phyloP scores from a whole-genome alignment of 2,888 invertebrate species.

The Cephalotes varians region DNA sequence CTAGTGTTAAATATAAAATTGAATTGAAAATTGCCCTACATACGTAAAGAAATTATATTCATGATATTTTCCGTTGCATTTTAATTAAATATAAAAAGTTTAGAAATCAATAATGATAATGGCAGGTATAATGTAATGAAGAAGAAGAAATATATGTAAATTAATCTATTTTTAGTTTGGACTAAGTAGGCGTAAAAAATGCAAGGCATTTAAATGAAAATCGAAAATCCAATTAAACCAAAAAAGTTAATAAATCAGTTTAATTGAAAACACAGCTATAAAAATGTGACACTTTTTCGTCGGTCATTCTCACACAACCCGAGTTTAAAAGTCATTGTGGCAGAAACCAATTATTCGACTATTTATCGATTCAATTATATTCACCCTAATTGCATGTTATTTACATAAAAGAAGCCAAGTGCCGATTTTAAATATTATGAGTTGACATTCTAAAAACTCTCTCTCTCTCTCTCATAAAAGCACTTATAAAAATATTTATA shows the following conservation, averaged over 20 bases:
- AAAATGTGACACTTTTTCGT: constrained; percentile 25
- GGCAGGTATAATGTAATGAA: not conserved
- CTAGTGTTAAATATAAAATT: not conserved
- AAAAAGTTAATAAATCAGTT: constrained; percentile 17
- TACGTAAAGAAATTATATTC: not conserved
- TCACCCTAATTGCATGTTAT: constrained; percentile 8
- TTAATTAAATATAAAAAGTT: not conserved
- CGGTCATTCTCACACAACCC: constrained; percentile 3
- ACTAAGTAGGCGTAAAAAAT: not conserved
- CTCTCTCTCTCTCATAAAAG: not conserved
- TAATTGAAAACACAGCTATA: constrained; percentile 10
- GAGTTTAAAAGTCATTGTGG: constrained; percentile 19
- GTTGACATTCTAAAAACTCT: not conserved
- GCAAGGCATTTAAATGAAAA: not conserved
- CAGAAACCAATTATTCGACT: constrained; percentile 28
- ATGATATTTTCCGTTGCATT: not conserved
- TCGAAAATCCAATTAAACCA: constrained; percentile 22
- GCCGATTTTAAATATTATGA: not conserved
- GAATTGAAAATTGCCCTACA: not conserved
- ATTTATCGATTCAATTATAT: constrained; percentile 31
- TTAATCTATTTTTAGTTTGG: not conserved
- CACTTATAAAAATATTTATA: not conserved
- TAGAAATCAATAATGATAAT: not conserved
- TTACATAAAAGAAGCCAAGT: constrained; percentile 17
- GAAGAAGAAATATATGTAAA: not conserved